A percentile compares a stretch with the other conserved stretches of the same genome.
phyloP scores from a whole-genome alignment of 2,113 vertebrate genomes.

The Chrysemys picta region DNA sequence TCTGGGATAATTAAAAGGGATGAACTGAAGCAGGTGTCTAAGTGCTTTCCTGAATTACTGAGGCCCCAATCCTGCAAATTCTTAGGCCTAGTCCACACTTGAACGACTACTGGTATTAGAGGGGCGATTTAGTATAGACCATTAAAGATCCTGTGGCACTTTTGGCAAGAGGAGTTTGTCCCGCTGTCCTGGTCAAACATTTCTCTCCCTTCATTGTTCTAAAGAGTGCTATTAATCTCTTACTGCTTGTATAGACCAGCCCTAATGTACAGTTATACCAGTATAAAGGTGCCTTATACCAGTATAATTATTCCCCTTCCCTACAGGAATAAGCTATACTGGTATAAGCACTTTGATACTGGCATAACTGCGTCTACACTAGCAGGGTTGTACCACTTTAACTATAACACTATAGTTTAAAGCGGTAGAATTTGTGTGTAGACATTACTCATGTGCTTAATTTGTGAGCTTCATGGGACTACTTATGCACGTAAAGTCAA shows the following conservation, averaged over 20 bases:
- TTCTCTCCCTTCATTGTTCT: background rate
- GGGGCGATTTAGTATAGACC: background rate
- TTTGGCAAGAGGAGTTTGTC: background rate
- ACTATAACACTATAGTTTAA: background rate
- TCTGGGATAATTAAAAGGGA: conserved; percentile 17
- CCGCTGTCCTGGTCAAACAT: background rate
- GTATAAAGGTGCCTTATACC: background rate
- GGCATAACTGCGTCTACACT: background rate
- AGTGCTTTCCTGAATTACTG: background rate
- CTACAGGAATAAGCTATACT: too few species aligned
- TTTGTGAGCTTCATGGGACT: background rate
- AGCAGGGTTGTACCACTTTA: background rate
- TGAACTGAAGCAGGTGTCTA: background rate
- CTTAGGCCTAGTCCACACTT: background rate
- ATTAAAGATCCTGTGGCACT: background rate
- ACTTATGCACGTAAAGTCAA: background rate
- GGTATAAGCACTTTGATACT: background rate
- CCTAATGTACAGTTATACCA: background rate
- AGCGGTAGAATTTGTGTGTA: background rate
- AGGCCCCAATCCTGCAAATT: background rate
- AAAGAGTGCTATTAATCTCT: background rate
- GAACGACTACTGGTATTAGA: background rate
- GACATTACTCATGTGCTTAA: background rate
- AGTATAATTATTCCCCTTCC: too few species aligned
- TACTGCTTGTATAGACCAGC: background rate